Percentiles rank a stretch among this genome's conserved stretches.
Conservation (phyloP, 2,797 vertebrate species). For the Selene dorsalis region DNA sequence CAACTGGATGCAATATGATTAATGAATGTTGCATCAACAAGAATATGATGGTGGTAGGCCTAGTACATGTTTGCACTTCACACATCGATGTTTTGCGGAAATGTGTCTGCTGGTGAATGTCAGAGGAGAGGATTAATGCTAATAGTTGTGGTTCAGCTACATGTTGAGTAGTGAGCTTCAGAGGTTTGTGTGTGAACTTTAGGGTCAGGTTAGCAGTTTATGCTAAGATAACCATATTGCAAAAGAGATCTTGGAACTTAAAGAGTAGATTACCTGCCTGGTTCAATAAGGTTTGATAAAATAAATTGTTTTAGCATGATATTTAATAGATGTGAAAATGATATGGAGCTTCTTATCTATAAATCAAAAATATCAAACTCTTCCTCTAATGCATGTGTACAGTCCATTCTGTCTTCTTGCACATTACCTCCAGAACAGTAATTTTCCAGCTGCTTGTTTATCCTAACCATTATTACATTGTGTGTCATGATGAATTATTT, state of each 20-base stretch:
- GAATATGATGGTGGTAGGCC: no score
- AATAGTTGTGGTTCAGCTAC: no score
- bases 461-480: background rate
- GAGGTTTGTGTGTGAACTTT: background rate
- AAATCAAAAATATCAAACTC: background rate
- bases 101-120: background rate
- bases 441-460: background rate
- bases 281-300: no score
- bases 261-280: no score
- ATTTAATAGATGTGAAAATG: no score
- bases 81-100: background rate
- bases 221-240: background rate
- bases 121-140: background rate
- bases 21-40: no score
- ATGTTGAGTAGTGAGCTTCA: background rate
- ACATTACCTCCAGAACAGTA: no score
- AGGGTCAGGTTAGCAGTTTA: background rate
- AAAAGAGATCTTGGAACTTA: no score
- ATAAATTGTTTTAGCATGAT: no score
- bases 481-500: background rate
- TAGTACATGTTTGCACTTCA: no score
- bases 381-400: background rate
- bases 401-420: background rate
- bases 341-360: background rate
- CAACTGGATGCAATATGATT: no score